Base-by-base conservation (phyloP, 2,888 invertebrate species). In the Melipona beecheii region DNA sequence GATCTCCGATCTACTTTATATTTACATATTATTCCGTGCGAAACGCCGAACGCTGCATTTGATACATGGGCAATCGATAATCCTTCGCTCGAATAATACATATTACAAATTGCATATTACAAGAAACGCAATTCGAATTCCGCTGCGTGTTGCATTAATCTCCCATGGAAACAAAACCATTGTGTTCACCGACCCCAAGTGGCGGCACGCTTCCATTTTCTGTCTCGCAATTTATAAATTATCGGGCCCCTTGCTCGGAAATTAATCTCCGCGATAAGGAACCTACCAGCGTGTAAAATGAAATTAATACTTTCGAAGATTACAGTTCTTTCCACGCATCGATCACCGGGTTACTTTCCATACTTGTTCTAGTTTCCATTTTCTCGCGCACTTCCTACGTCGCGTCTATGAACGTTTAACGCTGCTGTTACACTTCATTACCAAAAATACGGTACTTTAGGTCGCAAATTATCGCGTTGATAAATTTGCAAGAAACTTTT, bases 301-400 rank as follows among this genome's bases (percentile, higher is more conserved):
- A 43, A 75, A 56, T 24, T 65, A 75, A 52, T 50, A 54, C 43
- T 17, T 43, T 6, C 1, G 3, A 24, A 19, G 52, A 75, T 43
- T 49, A 56, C 54, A 43, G 24, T 21, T 52, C 11, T 56, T 74
- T n/a, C 19, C 19, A 15, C 65, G 24, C 50, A 50, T 36, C 65
- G 36, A 50, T 56, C 65, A 43, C 19, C 56, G 27, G 31, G 50
- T 60, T 69, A 60, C 24, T 74, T 66, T 43, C 56, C 56, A 52
- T 43, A 64, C n/a, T 54, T 21, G 65, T 56, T 43, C 74, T 43
- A 43, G 43, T 75, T 75, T 21, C 65, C 65, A 27, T 56, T 65
- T 74, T 52, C 21, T 15, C 54, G 52, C 24, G 4, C 62, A 27
- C 72, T 56, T 56, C 21, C 19, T 21, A 54, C 24, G 17, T 65